Evolutionary conservation across 2,888 invertebrate species (phyloP), one percentile per base, ranked within the genome.

Genomic region (Tiliacea citrago): DNA sequence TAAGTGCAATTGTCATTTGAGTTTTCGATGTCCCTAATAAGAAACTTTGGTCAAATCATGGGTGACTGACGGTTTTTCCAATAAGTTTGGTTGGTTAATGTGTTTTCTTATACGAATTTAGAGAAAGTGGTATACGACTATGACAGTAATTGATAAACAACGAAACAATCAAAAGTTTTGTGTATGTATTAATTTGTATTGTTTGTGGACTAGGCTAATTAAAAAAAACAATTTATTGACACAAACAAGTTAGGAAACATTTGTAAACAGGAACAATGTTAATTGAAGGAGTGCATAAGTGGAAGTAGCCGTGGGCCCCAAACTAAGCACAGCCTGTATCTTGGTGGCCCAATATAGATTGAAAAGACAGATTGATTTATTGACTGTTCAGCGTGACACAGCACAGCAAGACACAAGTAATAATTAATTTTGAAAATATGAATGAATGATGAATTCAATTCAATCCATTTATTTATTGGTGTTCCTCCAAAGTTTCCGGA

Each of bases 1-100:
- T 39, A 79, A 68, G 62, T 47, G 49, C 67, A 60, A n/a, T n/a
- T 72, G 70, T 61, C 68, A 62, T 81, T 76, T 71, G 58, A 21
- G 18, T 73, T 73, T 72, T 57, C 29, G 69, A 81, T 61, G 68
- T 16, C 58, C 58, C 47, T 81, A 70, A 60, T 51, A 61, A 51
- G 45, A 63, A n/a, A 68, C 57, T 71, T 6, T 66, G 13, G n/a
- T 57, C 39, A 60, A 65, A 42, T 65, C 42, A 21, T 47, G n/a
- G 24, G 55, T 71, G 71, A 71, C 66, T 66, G 60, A 71, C 47
- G 65, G 53, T 7, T 42, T 71, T 58, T 29, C 35, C n/a, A 45
- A 72, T 35, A 61, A 61, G 29, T 66, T 77, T 61, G 24, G 42
- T n/a, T 35, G 2, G 35, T 58, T 77, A 57, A 77, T 69, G 55